Conservation (phyloP, 2,113 vertebrate genomes). For the Callospermophilus lateralis region DNA sequence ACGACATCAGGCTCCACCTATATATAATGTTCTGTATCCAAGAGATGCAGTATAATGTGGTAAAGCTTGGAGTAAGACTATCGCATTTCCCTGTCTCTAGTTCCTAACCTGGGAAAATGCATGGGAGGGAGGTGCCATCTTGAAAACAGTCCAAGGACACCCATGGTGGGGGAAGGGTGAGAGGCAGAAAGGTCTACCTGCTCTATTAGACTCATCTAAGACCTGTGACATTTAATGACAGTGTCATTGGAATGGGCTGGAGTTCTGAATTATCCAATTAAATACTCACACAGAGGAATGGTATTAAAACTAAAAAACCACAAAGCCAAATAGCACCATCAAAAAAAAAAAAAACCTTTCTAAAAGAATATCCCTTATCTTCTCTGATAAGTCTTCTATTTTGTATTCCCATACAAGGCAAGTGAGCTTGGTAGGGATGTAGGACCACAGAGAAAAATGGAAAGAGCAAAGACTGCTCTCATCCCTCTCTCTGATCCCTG, state of each 20-base stretch:
- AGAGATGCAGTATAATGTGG: not conserved
- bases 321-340: not conserved
- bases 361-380: not conserved
- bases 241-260: not conserved
- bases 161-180: no score
- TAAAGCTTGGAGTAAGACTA: not conserved
- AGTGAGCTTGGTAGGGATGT: not conserved
- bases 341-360: not conserved
- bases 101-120: not conserved
- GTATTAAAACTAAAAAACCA: not conserved
- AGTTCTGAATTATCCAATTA: not conserved
- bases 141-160: not conserved
- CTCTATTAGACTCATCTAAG: not conserved
- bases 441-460: not conserved
- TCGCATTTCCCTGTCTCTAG: not conserved
- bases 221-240: not conserved
- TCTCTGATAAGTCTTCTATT: not conserved
- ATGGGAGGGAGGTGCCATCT: no score
- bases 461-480: not conserved
- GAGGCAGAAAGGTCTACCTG: rapidly evolving
- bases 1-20: not conserved
- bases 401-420: not conserved
- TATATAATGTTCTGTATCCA: rapidly evolving
- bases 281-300: not conserved
- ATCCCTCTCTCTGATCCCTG: not conserved